phyloP scores from a whole-genome alignment of 2,113 vertebrate genomes.

The Lynx canadensis region DNA sequence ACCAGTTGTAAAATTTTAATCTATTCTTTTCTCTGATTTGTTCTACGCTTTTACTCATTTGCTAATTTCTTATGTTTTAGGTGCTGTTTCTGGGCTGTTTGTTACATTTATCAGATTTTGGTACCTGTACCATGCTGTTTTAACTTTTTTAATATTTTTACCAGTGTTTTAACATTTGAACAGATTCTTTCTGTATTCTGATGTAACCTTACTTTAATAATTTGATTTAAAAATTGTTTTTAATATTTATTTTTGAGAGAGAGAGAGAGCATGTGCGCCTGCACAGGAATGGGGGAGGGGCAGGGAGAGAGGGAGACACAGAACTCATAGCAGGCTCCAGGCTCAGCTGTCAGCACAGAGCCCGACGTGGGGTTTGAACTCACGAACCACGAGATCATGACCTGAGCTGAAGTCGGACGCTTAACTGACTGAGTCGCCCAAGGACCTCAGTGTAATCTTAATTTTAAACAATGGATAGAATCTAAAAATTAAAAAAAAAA shows the following conservation, averaged over 20 bases:
- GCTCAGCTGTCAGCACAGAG: too few relatives aligned
- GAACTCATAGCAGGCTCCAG: too few relatives aligned
- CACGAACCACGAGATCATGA: too few relatives aligned
- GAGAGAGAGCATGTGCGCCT: too few relatives aligned
- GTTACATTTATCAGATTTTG: neutral
- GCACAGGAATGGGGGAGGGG: too few relatives aligned
- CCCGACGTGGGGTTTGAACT: too few relatives aligned
- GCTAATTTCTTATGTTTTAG: neutral
- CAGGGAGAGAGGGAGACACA: too few relatives aligned
- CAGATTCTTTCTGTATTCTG: neutral
- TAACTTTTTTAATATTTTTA: conserved; percentile 18
- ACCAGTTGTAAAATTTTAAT: neutral
- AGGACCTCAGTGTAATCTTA: neutral
- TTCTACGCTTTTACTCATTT: neutral
- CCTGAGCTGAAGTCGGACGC: too few relatives aligned
- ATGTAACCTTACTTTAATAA: neutral
- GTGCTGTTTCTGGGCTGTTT: neutral
- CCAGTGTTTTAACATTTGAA: neutral
- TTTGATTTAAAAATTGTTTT: neutral
- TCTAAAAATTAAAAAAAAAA: conserved; percentile 14
- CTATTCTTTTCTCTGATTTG: neutral
- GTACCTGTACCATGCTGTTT: neutral
- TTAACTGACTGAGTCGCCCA: too few relatives aligned
- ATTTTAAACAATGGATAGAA: conserved; percentile 17
- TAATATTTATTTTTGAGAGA: too few relatives aligned